These are phyloP conservation scores for Falcunculus frontatus DNA, from an alignment of 2,113 vertebrate species.

Conservation along the genomic window DNA sequence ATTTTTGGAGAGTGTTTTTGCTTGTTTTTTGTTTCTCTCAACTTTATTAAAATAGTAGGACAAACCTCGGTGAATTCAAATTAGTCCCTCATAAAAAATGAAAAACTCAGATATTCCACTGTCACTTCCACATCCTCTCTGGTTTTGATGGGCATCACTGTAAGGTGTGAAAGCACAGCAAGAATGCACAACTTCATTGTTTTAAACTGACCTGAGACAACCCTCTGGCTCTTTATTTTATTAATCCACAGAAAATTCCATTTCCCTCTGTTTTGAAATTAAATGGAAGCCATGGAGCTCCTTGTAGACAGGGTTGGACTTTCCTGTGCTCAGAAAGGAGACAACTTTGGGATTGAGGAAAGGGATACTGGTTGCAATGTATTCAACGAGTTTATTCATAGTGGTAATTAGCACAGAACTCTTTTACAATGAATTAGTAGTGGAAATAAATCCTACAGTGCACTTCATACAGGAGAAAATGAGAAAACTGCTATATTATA, in stretches of 20 bases:
- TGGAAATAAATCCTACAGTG: not conserved
- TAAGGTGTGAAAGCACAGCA: not conserved
- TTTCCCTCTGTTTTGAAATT: not conserved
- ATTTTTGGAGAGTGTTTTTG: not conserved
- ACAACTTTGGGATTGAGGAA: not conserved
- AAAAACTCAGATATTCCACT: not conserved
- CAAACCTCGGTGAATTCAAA: not conserved
- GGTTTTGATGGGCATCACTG: not conserved
- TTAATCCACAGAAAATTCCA: not conserved
- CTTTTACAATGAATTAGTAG: not conserved
- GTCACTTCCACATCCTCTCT: not conserved
- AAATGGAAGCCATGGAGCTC: not conserved
- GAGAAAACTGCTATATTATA: not conserved
- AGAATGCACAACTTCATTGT: not conserved
- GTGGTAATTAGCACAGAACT: not conserved
- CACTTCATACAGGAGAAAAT: not conserved
- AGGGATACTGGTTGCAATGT: not conserved
- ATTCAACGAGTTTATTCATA: not conserved
- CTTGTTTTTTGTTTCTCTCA: not conserved
- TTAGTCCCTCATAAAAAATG: not conserved
- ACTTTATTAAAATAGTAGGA: not conserved
- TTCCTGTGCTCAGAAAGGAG: not conserved
- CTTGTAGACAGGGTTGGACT: not conserved
- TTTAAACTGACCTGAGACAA: not conserved
- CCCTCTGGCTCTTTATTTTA: not conserved